Evolutionary conservation across 1,140 invertebrate species (phyloP).

Genomic region (Eueides isabella): DNA sequence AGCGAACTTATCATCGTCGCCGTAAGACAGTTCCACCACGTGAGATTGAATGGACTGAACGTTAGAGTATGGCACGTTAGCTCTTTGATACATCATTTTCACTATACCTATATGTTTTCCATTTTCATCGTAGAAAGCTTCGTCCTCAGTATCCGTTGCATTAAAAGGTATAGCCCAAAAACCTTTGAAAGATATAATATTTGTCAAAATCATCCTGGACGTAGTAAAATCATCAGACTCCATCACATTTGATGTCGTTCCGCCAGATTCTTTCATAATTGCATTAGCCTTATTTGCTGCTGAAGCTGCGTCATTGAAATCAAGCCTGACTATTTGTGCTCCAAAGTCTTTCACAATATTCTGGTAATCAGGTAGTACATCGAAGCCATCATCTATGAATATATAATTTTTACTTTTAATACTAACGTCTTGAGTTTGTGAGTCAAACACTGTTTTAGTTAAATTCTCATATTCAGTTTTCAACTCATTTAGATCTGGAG

Average conservation of each 20-base stretch:
- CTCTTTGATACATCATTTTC: slow-evolving; percentile 84
- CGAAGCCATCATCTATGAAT: slow-evolving; percentile 66
- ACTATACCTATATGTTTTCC: slow-evolving; percentile 78
- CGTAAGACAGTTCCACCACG: slow-evolving; percentile 83
- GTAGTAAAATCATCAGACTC: slow-evolving; percentile 79
- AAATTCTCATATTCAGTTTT: slow-evolving; percentile 61
- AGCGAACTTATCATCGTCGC: slow-evolving; percentile 62
- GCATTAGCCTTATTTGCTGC: slow-evolving; percentile 36
- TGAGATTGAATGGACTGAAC: slow-evolving; percentile 81
- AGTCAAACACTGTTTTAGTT: slow-evolving; percentile 54
- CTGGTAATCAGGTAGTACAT: slow-evolving; percentile 35
- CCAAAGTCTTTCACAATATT: slow-evolving; percentile 63
- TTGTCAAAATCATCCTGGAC: slow-evolving; percentile 87
- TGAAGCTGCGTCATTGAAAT: slow-evolving; percentile 39
- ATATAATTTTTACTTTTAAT: slow-evolving; percentile 68
- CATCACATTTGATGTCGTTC: slow-evolving; percentile 63
- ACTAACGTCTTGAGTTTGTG: slow-evolving; percentile 53
- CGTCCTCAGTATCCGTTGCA: slow-evolving; percentile 81
- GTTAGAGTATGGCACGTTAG: slow-evolving; percentile 76
- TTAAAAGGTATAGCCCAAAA: slow-evolving; percentile 89
- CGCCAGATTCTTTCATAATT: slow-evolving; percentile 23
- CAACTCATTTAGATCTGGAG: slow-evolving; percentile 49
- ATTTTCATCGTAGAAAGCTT: slow-evolving; percentile 83
- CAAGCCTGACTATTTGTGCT: neutral
- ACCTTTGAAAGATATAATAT: slow-evolving; percentile 92